Conservation (phyloP, 2,888 invertebrate species). For the Eupithecia centaureata region DNA sequence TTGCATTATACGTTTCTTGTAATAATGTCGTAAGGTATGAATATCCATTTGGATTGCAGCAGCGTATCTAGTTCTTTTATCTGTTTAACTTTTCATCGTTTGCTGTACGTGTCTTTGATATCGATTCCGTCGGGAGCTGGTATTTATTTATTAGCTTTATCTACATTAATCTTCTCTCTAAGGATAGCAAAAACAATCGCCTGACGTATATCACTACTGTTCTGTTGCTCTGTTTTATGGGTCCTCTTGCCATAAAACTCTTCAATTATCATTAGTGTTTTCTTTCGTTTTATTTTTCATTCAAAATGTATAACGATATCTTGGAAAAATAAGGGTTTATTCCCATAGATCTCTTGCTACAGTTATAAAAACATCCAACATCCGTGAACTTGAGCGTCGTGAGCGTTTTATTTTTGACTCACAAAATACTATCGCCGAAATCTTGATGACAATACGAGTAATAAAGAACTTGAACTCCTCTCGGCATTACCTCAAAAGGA, state of each 20-base stretch:
- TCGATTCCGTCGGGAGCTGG: neutral
- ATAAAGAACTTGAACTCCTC: slow-evolving; percentile 67
- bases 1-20: slow-evolving; percentile 42
- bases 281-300: neutral
- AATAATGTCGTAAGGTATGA: slow-evolving; percentile 42
- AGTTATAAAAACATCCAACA: slow-evolving; percentile 52
- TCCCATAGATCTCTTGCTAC: slow-evolving; percentile 51
- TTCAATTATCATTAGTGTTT: slow-evolving; percentile 13
- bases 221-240: slow-evolving; percentile 22
- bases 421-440: slow-evolving; percentile 59
- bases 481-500: slow-evolving; percentile 50
- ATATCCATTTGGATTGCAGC: slow-evolving; percentile 30
- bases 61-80: slow-evolving; percentile 19
- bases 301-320: slow-evolving; percentile 13
- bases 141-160: slow-evolving; percentile 29
- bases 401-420: slow-evolving; percentile 62
- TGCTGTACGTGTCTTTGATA: slow-evolving; percentile 15
- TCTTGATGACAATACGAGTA: slow-evolving; percentile 74
- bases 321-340: slow-evolving; percentile 24
- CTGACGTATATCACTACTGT: slow-evolving; percentile 10
- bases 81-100: slow-evolving; percentile 21
- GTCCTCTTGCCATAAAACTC: slow-evolving; percentile 16
- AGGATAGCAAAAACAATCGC: slow-evolving; percentile 24
- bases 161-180: slow-evolving; percentile 23
- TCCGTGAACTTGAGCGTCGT: slow-evolving; percentile 57